Evolutionary conservation across 1,140 invertebrate species (phyloP).

Genomic region (Calosoma granatense): DNA sequence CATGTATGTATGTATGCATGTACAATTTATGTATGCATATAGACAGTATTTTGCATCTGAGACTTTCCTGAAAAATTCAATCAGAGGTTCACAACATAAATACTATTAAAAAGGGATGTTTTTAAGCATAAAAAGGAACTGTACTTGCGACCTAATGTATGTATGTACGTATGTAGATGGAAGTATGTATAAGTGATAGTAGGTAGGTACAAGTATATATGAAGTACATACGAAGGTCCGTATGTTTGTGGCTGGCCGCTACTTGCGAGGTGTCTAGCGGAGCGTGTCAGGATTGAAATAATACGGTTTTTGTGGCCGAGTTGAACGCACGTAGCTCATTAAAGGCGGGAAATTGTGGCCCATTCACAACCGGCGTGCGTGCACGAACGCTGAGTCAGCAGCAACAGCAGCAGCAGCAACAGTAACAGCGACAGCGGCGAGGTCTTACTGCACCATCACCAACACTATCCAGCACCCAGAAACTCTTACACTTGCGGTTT

Average conservation of each 20-base stretch:
- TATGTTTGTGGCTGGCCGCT: too few relatives aligned
- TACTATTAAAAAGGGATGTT: not conserved
- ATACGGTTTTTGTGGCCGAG: constrained; percentile 16
- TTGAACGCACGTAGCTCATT: constrained; percentile 26
- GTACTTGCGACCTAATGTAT: not conserved
- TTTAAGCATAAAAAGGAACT: not conserved
- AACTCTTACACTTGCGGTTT: too few relatives aligned
- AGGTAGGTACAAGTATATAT: too few relatives aligned
- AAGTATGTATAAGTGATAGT: too few relatives aligned
- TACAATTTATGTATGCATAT: too few relatives aligned
- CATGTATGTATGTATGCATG: too few relatives aligned
- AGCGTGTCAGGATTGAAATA: constrained; percentile 5
- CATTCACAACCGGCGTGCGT: constrained; percentile 14
- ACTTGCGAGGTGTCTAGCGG: not conserved
- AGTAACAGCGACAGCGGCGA: too few relatives aligned
- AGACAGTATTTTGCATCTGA: not conserved
- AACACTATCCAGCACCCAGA: too few relatives aligned
- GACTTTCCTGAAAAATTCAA: not conserved
- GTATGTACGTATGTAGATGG: not conserved
- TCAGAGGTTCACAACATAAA: not conserved
- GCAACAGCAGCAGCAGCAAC: too few relatives aligned
- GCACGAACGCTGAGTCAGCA: not conserved
- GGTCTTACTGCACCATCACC: too few relatives aligned
- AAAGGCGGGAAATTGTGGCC: constrained; percentile 24
- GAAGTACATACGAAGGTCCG: too few relatives aligned